Evolutionary conservation across 2,797 vertebrate species (phyloP).

Genomic region (Eremophila alpestris): DNA sequence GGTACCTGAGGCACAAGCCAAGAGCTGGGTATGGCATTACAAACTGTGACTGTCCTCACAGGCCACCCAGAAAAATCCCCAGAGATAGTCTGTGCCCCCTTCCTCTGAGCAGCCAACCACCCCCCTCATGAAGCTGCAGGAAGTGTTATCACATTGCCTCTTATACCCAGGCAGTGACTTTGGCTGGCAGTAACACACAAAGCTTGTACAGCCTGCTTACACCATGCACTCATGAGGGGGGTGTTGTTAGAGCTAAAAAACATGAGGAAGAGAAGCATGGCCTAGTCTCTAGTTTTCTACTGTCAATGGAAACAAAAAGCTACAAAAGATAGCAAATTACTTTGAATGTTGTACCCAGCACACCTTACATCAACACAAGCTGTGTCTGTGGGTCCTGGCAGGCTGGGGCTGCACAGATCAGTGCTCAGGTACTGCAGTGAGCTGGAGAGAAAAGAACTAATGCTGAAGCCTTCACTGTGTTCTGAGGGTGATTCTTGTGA

Average conservation of each 20-base stretch:
- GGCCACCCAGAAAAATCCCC: not conserved
- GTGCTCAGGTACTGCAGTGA: not conserved
- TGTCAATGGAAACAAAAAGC: not conserved
- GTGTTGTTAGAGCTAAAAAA: not conserved
- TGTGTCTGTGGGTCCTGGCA: not conserved
- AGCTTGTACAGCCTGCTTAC: rapidly evolving
- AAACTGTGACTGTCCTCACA: not conserved
- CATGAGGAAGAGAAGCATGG: not conserved
- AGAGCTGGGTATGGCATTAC: not conserved
- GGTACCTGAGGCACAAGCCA: not conserved
- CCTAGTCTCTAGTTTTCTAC: not conserved
- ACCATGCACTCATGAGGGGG: not conserved
- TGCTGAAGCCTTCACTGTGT: not conserved
- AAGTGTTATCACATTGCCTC: rapidly evolving
- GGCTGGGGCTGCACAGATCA: not conserved
- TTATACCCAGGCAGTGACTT: not conserved
- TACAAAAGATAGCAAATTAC: not conserved
- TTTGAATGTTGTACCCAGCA: not conserved
- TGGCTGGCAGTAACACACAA: not conserved
- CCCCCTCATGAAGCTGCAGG: not conserved
- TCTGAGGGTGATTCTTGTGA: not conserved
- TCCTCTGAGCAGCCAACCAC: not conserved
- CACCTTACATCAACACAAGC: no score
- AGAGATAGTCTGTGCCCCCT: not conserved
- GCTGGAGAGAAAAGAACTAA: not conserved